These are phyloP conservation scores for Jaculus jaculus DNA, from an alignment of 2,113 vertebrate species.

Conservation along the genomic window DNA sequence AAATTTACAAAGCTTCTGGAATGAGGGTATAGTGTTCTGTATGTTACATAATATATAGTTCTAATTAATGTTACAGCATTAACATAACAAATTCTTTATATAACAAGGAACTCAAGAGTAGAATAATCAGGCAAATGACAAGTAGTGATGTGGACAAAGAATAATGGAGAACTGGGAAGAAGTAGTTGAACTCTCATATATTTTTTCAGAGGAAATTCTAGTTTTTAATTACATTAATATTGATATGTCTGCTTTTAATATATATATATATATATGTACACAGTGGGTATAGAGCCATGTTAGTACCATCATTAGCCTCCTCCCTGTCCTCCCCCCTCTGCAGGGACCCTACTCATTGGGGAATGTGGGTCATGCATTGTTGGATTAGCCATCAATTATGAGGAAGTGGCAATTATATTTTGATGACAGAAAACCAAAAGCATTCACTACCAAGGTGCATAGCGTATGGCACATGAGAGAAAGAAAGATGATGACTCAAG, in stretches of 20 bases:
- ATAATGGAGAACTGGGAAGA: background rate
- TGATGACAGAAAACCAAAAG: background rate
- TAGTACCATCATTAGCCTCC: too few species aligned
- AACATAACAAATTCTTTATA: background rate
- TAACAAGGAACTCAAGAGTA: background rate
- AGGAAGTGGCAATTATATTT: too few species aligned
- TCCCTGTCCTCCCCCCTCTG: too few species aligned
- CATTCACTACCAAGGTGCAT: background rate
- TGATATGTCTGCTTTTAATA: too few species aligned
- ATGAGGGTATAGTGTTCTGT: background rate
- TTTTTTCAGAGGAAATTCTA: too few species aligned
- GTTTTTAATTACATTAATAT: too few species aligned
- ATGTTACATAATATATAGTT: background rate
- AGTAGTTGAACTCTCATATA: background rate
- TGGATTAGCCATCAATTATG: too few species aligned
- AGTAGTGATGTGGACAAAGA: background rate
- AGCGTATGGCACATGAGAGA: background rate
- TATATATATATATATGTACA: too few species aligned
- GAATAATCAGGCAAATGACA: slow-evolving; percentile 1
- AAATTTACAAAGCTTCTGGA: background rate
- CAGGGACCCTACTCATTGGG: too few species aligned
- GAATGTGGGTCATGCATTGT: too few species aligned
- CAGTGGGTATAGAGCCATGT: too few species aligned
- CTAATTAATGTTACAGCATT: background rate
- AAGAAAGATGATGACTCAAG: background rate